Percentiles rank a stretch among this genome's conserved stretches.
Conservation (phyloP, 1,140 invertebrate genomes). For the Bombus ignitus region DNA sequence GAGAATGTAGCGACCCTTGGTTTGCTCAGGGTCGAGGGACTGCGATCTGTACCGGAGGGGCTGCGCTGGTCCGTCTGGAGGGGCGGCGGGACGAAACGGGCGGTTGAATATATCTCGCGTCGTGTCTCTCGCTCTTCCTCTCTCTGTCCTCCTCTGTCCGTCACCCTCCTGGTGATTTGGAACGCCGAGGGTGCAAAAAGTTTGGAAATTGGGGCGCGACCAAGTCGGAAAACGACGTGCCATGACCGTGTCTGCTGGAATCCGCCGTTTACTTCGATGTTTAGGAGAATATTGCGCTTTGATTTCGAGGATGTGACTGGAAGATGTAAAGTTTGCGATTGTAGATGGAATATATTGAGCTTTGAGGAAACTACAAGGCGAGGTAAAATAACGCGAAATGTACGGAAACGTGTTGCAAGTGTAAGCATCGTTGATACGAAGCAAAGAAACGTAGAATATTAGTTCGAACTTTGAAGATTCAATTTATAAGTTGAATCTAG, state of each 20-base stretch:
- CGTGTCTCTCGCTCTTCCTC: neutral
- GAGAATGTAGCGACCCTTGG: constrained; percentile 61
- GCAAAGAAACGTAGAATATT: too few species aligned
- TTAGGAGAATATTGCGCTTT: neutral
- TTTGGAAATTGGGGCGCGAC: constrained; percentile 56
- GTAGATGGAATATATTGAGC: too few species aligned
- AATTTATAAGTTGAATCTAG: too few species aligned
- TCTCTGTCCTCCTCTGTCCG: neutral
- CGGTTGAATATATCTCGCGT: constrained; percentile 23
- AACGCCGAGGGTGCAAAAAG: constrained; percentile 41
- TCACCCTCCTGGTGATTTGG: neutral
- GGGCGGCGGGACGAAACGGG: constrained; percentile 15
- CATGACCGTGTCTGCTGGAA: neutral
- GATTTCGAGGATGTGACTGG: neutral
- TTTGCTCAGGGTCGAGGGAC: constrained; percentile 70
- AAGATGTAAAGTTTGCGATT: neutral
- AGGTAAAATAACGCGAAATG: neutral
- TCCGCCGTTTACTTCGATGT: neutral
- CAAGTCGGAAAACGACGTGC: constrained; percentile 28
- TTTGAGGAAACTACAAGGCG: neutral
- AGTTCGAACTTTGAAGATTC: neutral
- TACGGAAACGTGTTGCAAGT: neutral
- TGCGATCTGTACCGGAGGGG: constrained; percentile 49
- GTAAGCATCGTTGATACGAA: neutral
- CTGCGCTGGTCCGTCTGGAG: constrained; percentile 39